A percentile compares a stretch with the other conserved stretches of the same genome.
Evolutionary conservation across 2,113 vertebrate genomes (phyloP).

Genomic region (Hyperopisus bebe): DNA sequence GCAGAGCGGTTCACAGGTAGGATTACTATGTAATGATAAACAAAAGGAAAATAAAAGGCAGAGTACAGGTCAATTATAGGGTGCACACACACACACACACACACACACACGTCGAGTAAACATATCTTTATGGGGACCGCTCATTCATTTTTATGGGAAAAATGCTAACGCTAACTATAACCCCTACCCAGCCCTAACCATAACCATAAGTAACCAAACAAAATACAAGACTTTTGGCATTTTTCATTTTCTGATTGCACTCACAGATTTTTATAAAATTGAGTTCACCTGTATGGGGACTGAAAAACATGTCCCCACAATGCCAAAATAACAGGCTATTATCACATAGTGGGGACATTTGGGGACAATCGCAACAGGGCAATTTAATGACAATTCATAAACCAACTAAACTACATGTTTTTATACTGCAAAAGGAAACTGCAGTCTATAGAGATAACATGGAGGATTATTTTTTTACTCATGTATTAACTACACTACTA

Average conservation of each 20-base stretch:
- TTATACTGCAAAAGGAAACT: not conserved
- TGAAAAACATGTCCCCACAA: not conserved
- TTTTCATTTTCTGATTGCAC: too few species aligned
- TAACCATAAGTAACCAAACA: too few species aligned
- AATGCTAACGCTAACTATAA: too few species aligned
- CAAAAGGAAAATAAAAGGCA: not conserved
- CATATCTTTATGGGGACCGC: not conserved
- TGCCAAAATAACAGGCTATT: too few species aligned
- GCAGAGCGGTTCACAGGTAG: not conserved
- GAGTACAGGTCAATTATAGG: not conserved
- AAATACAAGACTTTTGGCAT: too few species aligned
- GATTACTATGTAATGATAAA: not conserved
- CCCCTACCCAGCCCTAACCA: too few species aligned
- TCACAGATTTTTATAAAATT: not conserved
- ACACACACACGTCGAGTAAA: not conserved
- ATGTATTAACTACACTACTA: too few species aligned
- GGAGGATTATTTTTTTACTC: not conserved
- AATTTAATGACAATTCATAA: not conserved
- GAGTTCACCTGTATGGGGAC: not conserved
- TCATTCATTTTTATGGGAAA: too few species aligned
- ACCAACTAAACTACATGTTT: not conserved
- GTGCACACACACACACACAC: not conserved
- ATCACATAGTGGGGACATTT: too few species aligned
- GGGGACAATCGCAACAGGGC: not conserved
- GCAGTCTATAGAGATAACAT: not conserved